Evolutionary conservation across 2,797 vertebrate genomes (phyloP), one percentile per base, ranked within the genome.

Genomic region (Rhyacichthys aspro): DNA sequence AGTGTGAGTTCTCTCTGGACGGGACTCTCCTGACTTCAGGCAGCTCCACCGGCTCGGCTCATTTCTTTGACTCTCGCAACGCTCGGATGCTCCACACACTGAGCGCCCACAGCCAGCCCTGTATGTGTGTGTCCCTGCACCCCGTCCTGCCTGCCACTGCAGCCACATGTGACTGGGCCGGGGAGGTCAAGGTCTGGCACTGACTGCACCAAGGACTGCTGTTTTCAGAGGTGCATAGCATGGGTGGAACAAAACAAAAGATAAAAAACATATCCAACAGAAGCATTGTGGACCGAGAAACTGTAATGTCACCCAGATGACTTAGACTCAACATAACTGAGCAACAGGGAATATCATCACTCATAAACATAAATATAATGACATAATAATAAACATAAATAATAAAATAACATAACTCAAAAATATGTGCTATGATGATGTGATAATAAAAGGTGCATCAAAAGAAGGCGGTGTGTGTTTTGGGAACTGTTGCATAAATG

Each of bases 101-200:
- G 11, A 81, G 50, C 1, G 95, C 93, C 18, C 96, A 99, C 74
- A 71, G 83, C 14, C 91, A 94, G 72, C 94, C 96, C 36, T 98
- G 96, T 59, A 58, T 96, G 42, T 88, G 89, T 1, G 88, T 94
- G 67, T 60, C 89, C 19, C 95, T 93, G 82, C 96, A 99, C 74
- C 94, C 95, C 0, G 84, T 98, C 63, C 85, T 98, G 47, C 94
- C 95, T 1, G 92, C 93, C 0, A 89, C 94, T 15, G 90, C 90
- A 0, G 96, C 95, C 65, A 95, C 96, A 10, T 94, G 95, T 50
- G 95, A 94, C 60, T 99, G 98, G 98, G 90, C 88, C 14, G 97
- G 97, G 0, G 92, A 94, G 77, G 86, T 99, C 78, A 94, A 95
- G 82, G 85, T 97, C 79, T 98, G 96, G 97, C 93, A 94, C 67